These are phyloP conservation scores for Ecdyonurus torrentis DNA, from an alignment of 2,888 invertebrate species.

Conservation along the genomic window DNA sequence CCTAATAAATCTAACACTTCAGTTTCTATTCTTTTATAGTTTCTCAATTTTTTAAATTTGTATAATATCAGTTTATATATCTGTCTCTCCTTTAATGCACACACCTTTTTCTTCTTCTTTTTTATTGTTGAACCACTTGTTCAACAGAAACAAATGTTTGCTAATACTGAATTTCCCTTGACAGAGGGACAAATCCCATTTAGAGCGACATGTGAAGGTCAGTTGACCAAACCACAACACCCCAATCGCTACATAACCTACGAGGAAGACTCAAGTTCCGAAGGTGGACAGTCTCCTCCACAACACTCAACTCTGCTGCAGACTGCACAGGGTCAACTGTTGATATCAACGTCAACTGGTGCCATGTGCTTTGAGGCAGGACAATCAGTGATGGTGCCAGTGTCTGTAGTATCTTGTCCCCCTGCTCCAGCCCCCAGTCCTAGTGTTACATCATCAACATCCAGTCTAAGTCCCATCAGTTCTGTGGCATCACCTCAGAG, in stretches of 20 bases:
- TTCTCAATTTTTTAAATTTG: too few species aligned
- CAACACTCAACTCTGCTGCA: slow-evolving; percentile 12
- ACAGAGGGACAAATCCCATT: slow-evolving; percentile 77
- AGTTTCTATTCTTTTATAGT: too few species aligned
- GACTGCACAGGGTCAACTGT: neutral
- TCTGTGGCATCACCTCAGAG: slow-evolving; percentile 39
- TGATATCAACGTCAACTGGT: neutral
- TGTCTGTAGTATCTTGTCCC: slow-evolving; percentile 8
- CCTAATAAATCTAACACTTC: too few species aligned
- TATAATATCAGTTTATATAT: too few species aligned
- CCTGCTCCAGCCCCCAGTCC: slow-evolving; percentile 12
- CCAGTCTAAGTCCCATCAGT: slow-evolving; percentile 48
- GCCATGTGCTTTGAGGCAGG: neutral
- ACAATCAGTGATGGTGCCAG: neutral
- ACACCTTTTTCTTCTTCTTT: too few species aligned
- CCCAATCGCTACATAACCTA: slow-evolving; percentile 73
- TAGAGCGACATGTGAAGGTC: slow-evolving; percentile 82
- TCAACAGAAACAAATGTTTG: too few species aligned
- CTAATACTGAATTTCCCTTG: too few species aligned
- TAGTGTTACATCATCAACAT: slow-evolving; percentile 40
- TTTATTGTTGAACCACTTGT: too few species aligned
- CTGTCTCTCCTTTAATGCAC: neutral
- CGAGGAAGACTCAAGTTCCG: slow-evolving; percentile 78
- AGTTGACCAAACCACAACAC: slow-evolving; percentile 66
- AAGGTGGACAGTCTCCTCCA: slow-evolving; percentile 31